Percentiles rank a stretch among this genome's conserved stretches.
phyloP scores from a whole-genome alignment of 2,888 invertebrate genomes.

The Leptopilina myrica region DNA sequence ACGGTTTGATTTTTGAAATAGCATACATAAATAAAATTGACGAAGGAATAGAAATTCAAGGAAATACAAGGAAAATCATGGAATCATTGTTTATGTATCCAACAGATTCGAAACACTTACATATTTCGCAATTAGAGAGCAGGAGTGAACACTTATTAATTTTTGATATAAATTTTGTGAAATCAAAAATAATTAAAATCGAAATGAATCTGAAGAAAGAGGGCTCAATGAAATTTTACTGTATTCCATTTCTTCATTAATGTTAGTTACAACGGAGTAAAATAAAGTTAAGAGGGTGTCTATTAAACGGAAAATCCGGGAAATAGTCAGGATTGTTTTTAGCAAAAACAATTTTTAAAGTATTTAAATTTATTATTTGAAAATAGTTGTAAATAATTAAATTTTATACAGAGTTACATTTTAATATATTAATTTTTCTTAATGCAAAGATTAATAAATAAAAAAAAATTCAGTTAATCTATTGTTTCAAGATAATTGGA shows the following conservation, averaged over 20 bases:
- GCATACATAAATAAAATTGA: neutral
- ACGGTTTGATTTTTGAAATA: constrained; percentile 15
- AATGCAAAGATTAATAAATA: too few relatives aligned
- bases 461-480: too few relatives aligned
- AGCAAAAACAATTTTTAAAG: too few relatives aligned
- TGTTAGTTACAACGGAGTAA: neutral
- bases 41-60: neutral
- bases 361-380: too few relatives aligned
- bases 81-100: neutral
- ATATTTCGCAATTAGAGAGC: neutral
- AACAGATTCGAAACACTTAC: neutral
- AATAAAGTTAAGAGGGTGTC: too few relatives aligned
- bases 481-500: too few relatives aligned
- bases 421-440: too few relatives aligned
- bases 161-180: neutral
- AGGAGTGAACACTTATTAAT: neutral
- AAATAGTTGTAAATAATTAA: too few relatives aligned
- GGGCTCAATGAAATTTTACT: neutral
- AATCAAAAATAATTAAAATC: neutral
- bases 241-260: neutral
- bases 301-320: too few relatives aligned
- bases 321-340: too few relatives aligned
- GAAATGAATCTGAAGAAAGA: neutral
- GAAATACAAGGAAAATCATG: neutral
- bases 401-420: too few relatives aligned